Evolutionary conservation across 2,888 invertebrate species (phyloP), one percentile per base, ranked within the genome.

Genomic region (Caenorhabditis sp.): DNA sequence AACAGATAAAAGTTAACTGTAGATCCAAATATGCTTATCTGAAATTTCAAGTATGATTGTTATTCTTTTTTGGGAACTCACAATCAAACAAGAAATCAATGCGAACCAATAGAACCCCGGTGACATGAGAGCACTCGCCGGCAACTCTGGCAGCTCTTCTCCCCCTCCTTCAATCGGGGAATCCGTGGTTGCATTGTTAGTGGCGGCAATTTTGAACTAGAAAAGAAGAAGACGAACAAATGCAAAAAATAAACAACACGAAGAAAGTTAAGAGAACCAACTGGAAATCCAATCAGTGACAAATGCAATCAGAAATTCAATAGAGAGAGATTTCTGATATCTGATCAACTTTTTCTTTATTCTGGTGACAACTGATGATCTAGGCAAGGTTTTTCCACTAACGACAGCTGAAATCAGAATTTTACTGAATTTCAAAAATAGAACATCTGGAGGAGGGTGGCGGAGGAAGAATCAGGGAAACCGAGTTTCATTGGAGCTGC

Each of bases 111-210:
- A 76, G 28, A 76, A 76, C 0, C 22, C 66, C 0, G 68, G 56
- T 6, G 75, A 66, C 58, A 76, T 58, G 16, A 76, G 75, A 26
- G 66, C 75, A 59, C 75, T 76, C 10, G 75, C 75, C 0, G 75
- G 75, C 0, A 75, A 22, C 24, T 75, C 75, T 14, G 75, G 75
- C 7, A 76, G n/a, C 14, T 76, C 75, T 56, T 66, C 66, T 64
- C 35, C 64, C 41, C 58, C 58, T 74, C 49, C 73, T 56, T 64
- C 64, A 10, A 14, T n/a, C 19, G 66, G 31, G 7, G 35, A 3
- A n/a, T 28, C 35, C 19, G 28, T 51, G 19, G 66, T 49, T 35
- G 19, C 49, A 66, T 66, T 66, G 31, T 66, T 49, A 35, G 12
- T n/a, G 28, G 35, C n/a, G 28, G 66, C 2, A 66, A 66, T 66